Base-by-base conservation (phyloP, 64 coral and sea anemone genomes). In the Astreopora myriophthalma region DNA sequence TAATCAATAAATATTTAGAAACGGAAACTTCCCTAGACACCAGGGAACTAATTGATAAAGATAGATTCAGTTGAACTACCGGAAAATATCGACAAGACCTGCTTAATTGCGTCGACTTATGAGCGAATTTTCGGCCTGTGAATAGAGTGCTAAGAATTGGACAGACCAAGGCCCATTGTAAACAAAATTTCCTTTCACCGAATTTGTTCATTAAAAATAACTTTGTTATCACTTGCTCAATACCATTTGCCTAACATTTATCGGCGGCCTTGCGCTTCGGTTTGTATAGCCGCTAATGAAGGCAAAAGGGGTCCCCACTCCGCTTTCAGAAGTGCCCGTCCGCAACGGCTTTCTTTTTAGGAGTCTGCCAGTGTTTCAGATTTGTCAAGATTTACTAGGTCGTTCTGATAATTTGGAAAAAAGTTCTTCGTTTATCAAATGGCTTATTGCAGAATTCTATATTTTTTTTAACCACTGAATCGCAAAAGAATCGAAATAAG, bases 401-500 rank as follows among this genome's bases (percentile, higher is more conserved):
- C n/a, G n/a, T n/a, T n/a, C n/a, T n/a, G n/a, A n/a, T n/a, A 85
- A 36, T 37, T 63, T 85, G 55, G 48, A 84, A 83, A 82, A 60
- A 72, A 84, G 73, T 84, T 91, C 49, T 84, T 36, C 22, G 33
- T 27, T 91, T 72, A 83, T 40, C 66, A 91, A 84, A 91, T 80
- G 84, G 68, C 38, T 57, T 40, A 73, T 91, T 83, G 78, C 34
- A 84, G 76, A n/a, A n/a, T 83, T 58, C 62, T 69, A 84, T 73
- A 84, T 57, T 83, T 34, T 57, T 33, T 83, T 84, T 74, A 32
- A 37, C 64, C 80, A 48, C 55, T 58, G 86, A 85, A 63, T 96
- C 64, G 71, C 65, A 87, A 92, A 96, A 83, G 92, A 96, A 76
- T 71, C 82, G 71, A 96, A 96, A 92, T 90, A 89, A 85, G 27